phyloP scores from a whole-genome alignment of 2,113 vertebrate species.

The Misgurnus mizolepis region DNA sequence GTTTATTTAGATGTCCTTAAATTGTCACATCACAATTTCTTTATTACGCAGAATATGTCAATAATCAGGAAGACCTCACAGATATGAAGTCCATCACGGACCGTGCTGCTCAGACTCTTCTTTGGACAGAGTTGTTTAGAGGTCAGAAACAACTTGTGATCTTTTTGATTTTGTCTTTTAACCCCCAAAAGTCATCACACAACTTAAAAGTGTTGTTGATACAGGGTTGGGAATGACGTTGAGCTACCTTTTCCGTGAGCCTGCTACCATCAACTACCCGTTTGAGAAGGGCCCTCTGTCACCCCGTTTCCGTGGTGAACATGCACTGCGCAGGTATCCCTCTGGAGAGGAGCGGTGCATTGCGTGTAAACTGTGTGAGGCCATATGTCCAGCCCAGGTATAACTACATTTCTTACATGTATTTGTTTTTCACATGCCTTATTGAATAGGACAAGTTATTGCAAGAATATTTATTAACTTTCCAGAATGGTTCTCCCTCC shows the following conservation, averaged over 20 bases:
- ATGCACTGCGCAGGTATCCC: slow-evolving; percentile 87
- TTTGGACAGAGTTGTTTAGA: slow-evolving; percentile 90
- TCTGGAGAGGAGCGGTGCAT: slow-evolving; percentile 96
- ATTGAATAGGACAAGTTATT: background rate
- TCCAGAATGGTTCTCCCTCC: background rate
- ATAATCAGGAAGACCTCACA: slow-evolving; percentile 71
- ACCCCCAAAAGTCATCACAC: background rate
- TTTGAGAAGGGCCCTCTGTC: slow-evolving; percentile 94
- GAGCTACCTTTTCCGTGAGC: slow-evolving; percentile 92
- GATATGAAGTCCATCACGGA: slow-evolving; percentile 86
- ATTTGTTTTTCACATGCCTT: background rate
- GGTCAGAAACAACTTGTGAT: too few relatives aligned
- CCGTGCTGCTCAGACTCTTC: slow-evolving; percentile 84
- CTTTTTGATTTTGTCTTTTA: background rate
- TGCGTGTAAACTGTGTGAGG: slow-evolving; percentile 89
- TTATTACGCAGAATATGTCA: slow-evolving; percentile 81
- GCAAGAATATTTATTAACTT: background rate
- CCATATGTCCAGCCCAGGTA: slow-evolving; percentile 79
- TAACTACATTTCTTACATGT: slow-evolving; percentile 44
- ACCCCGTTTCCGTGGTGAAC: slow-evolving; percentile 90
- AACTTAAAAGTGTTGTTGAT: background rate
- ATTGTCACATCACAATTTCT: background rate
- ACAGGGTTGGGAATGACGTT: slow-evolving; percentile 88
- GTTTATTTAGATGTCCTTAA: background rate
- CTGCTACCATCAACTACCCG: slow-evolving; percentile 94